A percentile compares a stretch with the other conserved stretches of the same genome.
These are phyloP conservation scores for Lepus americanus DNA, from an alignment of 2,113 vertebrate species.

Conservation along the genomic window DNA sequence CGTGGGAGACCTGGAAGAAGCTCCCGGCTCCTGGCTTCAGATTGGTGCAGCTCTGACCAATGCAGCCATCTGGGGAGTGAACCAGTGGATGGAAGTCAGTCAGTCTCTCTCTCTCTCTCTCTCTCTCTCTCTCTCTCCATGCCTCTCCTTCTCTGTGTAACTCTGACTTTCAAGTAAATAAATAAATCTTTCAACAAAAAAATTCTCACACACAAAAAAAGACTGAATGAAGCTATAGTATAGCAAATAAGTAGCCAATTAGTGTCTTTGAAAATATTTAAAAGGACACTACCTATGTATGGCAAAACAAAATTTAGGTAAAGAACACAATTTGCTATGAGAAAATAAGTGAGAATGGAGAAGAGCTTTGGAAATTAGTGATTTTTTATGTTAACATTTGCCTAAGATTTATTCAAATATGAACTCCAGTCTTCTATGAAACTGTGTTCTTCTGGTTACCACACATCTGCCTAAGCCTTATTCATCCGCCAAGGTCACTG, in stretches of 20 bases:
- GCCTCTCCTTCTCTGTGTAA: too few species aligned
- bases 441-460: neutral
- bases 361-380: neutral
- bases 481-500: too few species aligned
- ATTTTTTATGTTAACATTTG: neutral
- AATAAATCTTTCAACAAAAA: neutral
- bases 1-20: too few species aligned
- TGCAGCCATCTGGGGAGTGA: too few species aligned
- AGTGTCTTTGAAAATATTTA: neutral
- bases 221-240: neutral
- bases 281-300: neutral
- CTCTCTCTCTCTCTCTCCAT: too few species aligned
- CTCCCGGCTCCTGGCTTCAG: too few species aligned
- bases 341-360: neutral
- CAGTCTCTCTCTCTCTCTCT: too few species aligned
- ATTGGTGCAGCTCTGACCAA: too few species aligned
- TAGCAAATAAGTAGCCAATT: neutral
- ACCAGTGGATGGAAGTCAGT: too few species aligned
- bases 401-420: neutral
- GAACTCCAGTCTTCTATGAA: neutral
- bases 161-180: too few species aligned
- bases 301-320: neutral
- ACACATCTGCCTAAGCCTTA: accelerated
- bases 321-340: neutral
- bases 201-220: neutral